Evolutionary conservation across 2,888 invertebrate species (phyloP).

Genomic region (Monoplex corrugatus): DNA sequence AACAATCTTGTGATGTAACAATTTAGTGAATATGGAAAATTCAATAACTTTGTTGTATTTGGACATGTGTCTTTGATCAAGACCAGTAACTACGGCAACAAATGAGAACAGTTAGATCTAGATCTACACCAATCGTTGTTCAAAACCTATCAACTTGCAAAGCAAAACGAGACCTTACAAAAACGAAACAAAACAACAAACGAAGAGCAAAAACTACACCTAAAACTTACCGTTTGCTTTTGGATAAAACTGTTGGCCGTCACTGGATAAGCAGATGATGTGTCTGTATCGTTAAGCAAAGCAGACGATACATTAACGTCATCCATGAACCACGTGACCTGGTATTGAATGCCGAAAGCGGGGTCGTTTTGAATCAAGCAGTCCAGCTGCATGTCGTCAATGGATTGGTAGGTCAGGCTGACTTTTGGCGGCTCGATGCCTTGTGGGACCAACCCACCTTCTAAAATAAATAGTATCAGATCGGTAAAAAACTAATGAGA

Average conservation of each 20-base stretch:
- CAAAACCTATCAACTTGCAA: too few relatives aligned
- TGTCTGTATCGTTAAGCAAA: constrained; percentile 49
- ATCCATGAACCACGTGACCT: constrained; percentile 61
- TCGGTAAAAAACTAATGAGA: too few relatives aligned
- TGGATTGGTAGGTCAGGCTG: constrained; percentile 46
- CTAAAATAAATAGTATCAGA: not conserved
- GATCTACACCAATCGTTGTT: too few relatives aligned
- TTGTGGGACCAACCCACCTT: constrained; percentile 52
- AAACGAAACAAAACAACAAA: too few relatives aligned
- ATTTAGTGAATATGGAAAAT: too few relatives aligned
- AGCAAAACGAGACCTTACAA: too few relatives aligned
- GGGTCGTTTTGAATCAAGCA: constrained; percentile 52
- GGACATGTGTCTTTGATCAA: too few relatives aligned
- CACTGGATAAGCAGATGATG: constrained; percentile 40
- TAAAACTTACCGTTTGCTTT: constrained; percentile 52
- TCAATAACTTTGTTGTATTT: too few relatives aligned
- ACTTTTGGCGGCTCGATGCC: constrained; percentile 53
- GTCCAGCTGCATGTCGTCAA: constrained; percentile 52
- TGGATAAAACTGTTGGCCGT: constrained; percentile 49
- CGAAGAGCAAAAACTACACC: too few relatives aligned
- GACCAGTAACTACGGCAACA: too few relatives aligned
- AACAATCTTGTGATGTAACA: too few relatives aligned
- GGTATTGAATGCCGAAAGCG: constrained; percentile 59
- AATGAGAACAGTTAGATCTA: too few relatives aligned
- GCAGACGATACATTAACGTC: constrained; percentile 49